These are phyloP conservation scores for Rutilus rutilus DNA, from an alignment of 2,113 vertebrate genomes.

Conservation along the genomic window DNA sequence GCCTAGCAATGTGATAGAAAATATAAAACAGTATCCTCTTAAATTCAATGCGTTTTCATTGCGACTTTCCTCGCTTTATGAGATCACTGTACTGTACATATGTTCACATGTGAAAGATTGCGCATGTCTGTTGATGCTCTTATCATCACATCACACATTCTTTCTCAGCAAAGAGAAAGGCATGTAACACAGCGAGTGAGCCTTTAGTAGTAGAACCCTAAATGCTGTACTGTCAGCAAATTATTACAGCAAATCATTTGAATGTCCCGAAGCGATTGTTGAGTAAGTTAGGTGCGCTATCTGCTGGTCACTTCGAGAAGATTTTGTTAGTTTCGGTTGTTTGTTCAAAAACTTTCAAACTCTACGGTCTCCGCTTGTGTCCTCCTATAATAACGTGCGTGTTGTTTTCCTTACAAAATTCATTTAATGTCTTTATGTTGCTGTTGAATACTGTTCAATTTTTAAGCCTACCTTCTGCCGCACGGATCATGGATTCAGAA, in stretches of 20 bases:
- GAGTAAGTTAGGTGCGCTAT: slow-evolving; percentile 25
- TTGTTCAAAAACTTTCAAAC: neutral
- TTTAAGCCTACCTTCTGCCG: neutral
- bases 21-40: no score
- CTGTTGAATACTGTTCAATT: neutral
- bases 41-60: neutral
- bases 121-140: neutral
- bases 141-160: neutral
- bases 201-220: neutral
- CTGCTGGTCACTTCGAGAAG: slow-evolving; percentile 29
- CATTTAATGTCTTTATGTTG: neutral
- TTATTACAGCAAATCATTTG: neutral
- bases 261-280: neutral
- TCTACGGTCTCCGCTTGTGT: neutral
- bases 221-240: neutral
- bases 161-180: neutral
- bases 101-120: neutral
- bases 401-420: neutral
- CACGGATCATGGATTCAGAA: neutral
- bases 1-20: neutral
- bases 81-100: neutral
- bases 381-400: neutral
- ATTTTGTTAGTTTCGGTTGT: neutral
- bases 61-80: neutral
- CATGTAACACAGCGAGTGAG: neutral